phyloP scores from a whole-genome alignment of 2,113 vertebrate species.

The Pangasianodon gigas region DNA sequence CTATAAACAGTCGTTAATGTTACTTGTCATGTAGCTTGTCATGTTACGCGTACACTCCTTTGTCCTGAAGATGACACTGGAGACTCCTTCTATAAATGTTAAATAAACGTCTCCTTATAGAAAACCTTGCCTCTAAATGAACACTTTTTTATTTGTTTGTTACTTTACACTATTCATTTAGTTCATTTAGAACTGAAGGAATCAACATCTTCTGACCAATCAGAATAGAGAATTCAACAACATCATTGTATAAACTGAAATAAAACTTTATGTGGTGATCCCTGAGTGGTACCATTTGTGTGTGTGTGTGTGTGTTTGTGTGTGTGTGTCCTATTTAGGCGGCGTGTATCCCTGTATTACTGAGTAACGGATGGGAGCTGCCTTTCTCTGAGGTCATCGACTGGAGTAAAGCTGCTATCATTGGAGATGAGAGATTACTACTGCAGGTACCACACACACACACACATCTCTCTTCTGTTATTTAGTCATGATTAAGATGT shows the following conservation, averaged over 20 bases:
- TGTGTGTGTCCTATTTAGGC: constrained; percentile 63
- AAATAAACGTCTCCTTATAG: neutral
- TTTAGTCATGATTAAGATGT: neutral
- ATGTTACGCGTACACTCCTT: no score
- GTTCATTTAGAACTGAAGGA: neutral
- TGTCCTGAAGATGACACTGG: neutral
- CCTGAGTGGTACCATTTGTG: neutral
- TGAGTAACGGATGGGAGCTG: constrained; percentile 80
- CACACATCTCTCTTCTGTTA: neutral
- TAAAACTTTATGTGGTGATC: neutral
- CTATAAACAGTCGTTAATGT: neutral
- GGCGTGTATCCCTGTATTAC: constrained; percentile 77
- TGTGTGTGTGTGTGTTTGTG: constrained; percentile 19
- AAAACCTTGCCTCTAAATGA: neutral
- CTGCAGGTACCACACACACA: constrained; percentile 68
- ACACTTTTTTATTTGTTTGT: neutral
- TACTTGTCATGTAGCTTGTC: no score
- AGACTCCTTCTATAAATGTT: neutral
- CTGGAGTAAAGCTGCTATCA: constrained; percentile 77
- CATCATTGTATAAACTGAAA: neutral
- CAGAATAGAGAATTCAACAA: neutral
- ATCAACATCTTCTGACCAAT: neutral
- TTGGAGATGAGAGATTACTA: constrained; percentile 77
- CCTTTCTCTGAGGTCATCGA: constrained; percentile 80
- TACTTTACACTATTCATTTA: no score